These are phyloP conservation scores for Oryzias melastigma DNA, from an alignment of 2,113 vertebrate species.

Conservation along the genomic window DNA sequence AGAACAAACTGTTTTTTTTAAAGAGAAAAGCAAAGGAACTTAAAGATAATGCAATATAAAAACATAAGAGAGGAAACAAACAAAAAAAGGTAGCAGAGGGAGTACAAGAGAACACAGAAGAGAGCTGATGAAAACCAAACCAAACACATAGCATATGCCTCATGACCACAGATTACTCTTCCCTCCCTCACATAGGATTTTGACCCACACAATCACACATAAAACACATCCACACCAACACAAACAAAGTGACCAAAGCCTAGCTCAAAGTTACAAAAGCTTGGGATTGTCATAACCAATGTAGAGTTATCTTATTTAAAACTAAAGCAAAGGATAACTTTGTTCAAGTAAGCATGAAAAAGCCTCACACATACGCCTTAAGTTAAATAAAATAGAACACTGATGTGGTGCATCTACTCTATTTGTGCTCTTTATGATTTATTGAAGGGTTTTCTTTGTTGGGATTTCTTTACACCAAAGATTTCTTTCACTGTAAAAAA, in stretches of 20 bases:
- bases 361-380: too few relatives aligned
- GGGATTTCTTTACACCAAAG: background rate
- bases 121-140: conserved; percentile 66
- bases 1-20: conserved; percentile 47
- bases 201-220: conserved; percentile 18
- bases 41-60: conserved; percentile 48
- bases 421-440: too few relatives aligned
- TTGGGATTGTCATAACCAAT: conserved; percentile 27
- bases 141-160: conserved; percentile 70
- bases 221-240: conserved; percentile 8
- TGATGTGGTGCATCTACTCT: too few relatives aligned
- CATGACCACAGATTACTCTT: conserved; percentile 46
- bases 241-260: conserved; percentile 43
- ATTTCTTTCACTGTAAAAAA: background rate
- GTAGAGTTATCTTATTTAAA: conserved; percentile 7
- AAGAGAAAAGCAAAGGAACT: conserved; percentile 37
- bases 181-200: conserved; percentile 50
- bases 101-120: conserved; percentile 60
- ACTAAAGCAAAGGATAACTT: background rate
- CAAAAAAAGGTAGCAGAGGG: conserved; percentile 26
- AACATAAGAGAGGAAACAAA: conserved; percentile 51
- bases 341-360: too few relatives aligned
- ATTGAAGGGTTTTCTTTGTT: background rate
- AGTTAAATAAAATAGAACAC: too few relatives aligned
- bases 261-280: conserved; percentile 42